Evolutionary conservation across 2,888 invertebrate genomes (phyloP), one percentile per base, ranked within the genome.

Genomic region (Cremastinae sp.): DNA sequence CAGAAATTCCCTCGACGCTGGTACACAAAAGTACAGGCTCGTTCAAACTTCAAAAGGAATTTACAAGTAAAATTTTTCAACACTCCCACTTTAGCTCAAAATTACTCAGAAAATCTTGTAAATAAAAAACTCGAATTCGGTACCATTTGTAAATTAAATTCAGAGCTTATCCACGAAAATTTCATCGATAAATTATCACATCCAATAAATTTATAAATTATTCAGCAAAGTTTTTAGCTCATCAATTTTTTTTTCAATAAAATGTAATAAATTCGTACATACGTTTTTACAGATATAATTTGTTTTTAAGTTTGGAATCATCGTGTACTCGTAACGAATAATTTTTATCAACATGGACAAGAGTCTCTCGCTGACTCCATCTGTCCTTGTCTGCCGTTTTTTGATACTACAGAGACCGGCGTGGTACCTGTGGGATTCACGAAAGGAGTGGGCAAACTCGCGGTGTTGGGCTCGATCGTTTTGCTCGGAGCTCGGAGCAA

Each of bases 401-500:
- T 55, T 39, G 55, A 61, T 61, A 55, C 45, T 61, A 55, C 28
- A 55, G 61, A 61, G n/a, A n/a, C 66, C 66, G 66, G 66, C 66
- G 47, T 45, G 53, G 53, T 43, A 53, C n/a, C 39, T 55, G 28
- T 61, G 58, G 58, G 61, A 62, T 62, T 61, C 41, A 62, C 74
- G 62, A 68, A 18, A 70, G 64, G 22, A 64, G 41, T 35, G 47
- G 65, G 53, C n/a, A n/a, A n/a, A 56, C 56, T 22, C 49, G 58
- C 45, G 55, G 39, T 45, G 66, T 39, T 62, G 35, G 61, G 55
- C 74, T 39, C 58, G 70, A 68, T 64, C 68, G 79, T 68, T 65
- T 71, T 59, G 61, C 49, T 72, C 62, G 64, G 43, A 51, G 55
- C 74, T 74, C 78, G 47, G 12, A n/a, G 20, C 71, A 72, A 69